A percentile compares a stretch with the other conserved stretches of the same genome.
These are phyloP conservation scores for Enteromius argenteus DNA, from an alignment of 2,797 vertebrate species.

Conservation along the genomic window DNA sequence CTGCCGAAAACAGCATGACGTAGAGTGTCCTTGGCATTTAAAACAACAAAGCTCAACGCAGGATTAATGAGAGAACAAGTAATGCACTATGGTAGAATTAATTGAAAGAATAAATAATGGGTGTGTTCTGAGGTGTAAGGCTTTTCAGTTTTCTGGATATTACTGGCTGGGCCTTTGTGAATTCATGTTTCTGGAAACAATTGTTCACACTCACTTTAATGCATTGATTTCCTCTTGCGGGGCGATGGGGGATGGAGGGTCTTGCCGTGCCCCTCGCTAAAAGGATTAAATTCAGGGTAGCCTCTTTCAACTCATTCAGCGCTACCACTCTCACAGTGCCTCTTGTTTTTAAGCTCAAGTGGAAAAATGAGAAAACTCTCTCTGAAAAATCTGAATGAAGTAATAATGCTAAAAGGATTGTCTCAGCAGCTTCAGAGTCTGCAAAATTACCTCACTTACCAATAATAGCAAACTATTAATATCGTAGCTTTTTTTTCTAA, in stretches of 20 bases:
- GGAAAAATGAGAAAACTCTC: background rate
- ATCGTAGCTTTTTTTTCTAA: background rate
- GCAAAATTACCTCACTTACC: background rate
- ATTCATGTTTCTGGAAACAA: conserved; percentile 14
- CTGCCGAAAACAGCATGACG: background rate
- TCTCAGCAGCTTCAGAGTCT: background rate
- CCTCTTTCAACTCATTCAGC: conserved; percentile 10
- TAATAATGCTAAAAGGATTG: background rate
- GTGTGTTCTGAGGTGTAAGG: background rate
- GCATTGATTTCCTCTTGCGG: background rate
- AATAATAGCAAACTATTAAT: background rate
- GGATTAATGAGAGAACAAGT: conserved; percentile 11
- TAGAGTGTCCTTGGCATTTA: conserved; percentile 25
- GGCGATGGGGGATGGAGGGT: background rate
- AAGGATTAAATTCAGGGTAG: conserved; percentile 27
- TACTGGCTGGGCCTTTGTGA: background rate
- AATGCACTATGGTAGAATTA: background rate
- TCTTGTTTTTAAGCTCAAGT: conserved; percentile 2
- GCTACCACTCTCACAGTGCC: background rate
- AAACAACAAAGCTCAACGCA: background rate
- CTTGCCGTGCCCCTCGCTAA: background rate
- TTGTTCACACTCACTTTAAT: conserved; percentile 15
- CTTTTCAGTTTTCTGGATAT: background rate
- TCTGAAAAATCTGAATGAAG: background rate
- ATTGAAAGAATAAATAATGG: conserved; percentile 15